Base-by-base conservation (phyloP, 2,113 vertebrate species). In the Dipodomys spectabilis region DNA sequence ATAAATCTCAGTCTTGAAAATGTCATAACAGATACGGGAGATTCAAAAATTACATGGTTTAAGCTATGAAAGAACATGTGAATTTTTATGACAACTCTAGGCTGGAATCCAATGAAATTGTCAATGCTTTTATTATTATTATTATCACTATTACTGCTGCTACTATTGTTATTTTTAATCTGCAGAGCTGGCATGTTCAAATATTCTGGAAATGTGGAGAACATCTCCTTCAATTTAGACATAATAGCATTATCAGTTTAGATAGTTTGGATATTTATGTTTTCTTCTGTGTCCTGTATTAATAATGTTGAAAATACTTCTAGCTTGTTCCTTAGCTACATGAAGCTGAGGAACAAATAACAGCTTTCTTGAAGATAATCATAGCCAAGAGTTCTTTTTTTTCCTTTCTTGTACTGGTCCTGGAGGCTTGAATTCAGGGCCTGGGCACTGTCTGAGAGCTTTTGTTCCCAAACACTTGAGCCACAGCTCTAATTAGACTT, bases 101-200 rank as follows among this genome's bases (percentile, higher is more conserved):
- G 8, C 11, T 2, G 64, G 53, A 90, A 49, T 12, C 2, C 85
- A 12, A 45, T 83, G 44, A 81, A 86, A 68, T 30, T 82, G 23
- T 6, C 64, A 73, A 45, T 60, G 57, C 39, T 81, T 10, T 30
- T 35, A 22, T 2, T 22, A 57, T 69, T 91, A 30, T 22, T 75
- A 19, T n/a, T 49, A 7, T 18, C 75, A 45, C 39, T 49, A 49
- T 10, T 49, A 39, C 39, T 39, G 39, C 39, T 39, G 39, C 39
- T 39, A 39, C 39, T 39, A 39, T 39, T 39, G 39, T 39, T 39
- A 39, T 39, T 39, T 65, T 68, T 20, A 22, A 32, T 35, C 53
- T 85, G 53, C 13, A 16, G 68, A 87, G 57, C n/a, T 91, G 19
- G 10, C 2, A 44, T 87, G 92, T 95, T 87, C 49, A 78, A 83